Percentiles rank a stretch among this genome's conserved stretches.
Conservation (phyloP, 2,888 invertebrate genomes). For the Mylabris sibirica region DNA sequence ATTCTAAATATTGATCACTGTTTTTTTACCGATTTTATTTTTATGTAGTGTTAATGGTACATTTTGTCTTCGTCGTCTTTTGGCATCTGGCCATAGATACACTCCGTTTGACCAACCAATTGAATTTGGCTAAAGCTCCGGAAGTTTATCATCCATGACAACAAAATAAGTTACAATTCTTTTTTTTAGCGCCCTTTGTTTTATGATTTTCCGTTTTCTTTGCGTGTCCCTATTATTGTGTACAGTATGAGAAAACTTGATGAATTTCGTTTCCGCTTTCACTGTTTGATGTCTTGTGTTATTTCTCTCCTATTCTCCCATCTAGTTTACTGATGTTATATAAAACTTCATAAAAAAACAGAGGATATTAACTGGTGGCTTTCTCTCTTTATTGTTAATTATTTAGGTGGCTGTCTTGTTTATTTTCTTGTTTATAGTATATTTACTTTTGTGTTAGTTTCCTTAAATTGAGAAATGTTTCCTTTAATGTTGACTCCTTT, state of each 20-base stretch:
- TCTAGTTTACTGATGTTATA: not conserved
- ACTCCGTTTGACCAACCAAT: conserved; percentile 6
- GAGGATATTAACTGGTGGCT: not conserved
- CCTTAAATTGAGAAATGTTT: not conserved
- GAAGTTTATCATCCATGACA: conserved; percentile 13
- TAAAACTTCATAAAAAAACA: not conserved
- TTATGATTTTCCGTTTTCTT: not conserved
- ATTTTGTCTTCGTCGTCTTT: conserved; percentile 3
- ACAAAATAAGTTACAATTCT: conserved; percentile 9
- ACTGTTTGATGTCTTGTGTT: not conserved
- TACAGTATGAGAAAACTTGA: not conserved
- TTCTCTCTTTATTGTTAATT: not conserved
- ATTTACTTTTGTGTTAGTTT: not conserved
- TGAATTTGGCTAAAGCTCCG: conserved; percentile 6
- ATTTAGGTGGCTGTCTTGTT: not conserved
- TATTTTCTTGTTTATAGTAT: not conserved
- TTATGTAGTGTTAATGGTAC: not conserved
- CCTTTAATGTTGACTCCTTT: not conserved
- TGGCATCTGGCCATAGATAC: conserved; percentile 7
- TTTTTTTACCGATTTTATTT: not conserved
- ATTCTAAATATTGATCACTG: not conserved
- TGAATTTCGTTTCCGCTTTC: not conserved
- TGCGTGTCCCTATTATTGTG: not conserved
- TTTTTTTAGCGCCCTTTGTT: not conserved
- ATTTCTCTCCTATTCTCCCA: not conserved